Percentiles rank a stretch among this genome's conserved stretches.
phyloP scores from a whole-genome alignment of 2,888 invertebrate genomes.

The Pseudococcus jackbeardsleyi region DNA sequence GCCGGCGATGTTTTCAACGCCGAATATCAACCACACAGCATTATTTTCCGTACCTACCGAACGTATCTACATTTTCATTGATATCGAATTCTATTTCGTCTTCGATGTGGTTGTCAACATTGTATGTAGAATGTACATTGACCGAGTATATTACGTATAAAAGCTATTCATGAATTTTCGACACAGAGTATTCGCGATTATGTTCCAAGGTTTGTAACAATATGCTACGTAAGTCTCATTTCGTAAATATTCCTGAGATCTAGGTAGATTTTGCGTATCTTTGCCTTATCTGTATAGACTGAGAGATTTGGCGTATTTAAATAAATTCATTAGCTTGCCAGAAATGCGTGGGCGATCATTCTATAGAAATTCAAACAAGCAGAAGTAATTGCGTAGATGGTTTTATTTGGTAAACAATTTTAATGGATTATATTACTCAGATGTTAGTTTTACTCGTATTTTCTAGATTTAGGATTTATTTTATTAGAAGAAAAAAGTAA shows the following conservation, averaged over 20 bases:
- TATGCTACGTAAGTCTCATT: neutral
- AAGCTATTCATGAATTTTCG: neutral
- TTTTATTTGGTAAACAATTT: neutral
- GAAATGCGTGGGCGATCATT: neutral
- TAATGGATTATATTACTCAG: neutral
- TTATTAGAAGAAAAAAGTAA: neutral
- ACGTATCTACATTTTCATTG: neutral
- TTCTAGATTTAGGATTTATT: neutral
- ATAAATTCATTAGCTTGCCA: neutral
- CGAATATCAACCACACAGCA: neutral
- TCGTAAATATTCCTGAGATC: neutral
- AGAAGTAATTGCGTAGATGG: neutral
- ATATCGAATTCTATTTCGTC: neutral
- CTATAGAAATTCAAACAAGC: neutral
- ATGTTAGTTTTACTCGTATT: neutral
- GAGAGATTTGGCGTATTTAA: slow-evolving; percentile 9
- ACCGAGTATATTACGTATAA: neutral
- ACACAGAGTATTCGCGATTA: neutral
- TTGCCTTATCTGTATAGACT: neutral
- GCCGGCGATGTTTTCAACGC: neutral
- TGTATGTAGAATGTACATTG: neutral
- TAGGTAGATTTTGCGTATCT: neutral
- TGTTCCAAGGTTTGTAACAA: neutral
- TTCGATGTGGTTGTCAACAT: neutral
- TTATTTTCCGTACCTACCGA: neutral